phyloP scores from a whole-genome alignment of 2,113 vertebrate species.

The Ivindomyrus marchei region DNA sequence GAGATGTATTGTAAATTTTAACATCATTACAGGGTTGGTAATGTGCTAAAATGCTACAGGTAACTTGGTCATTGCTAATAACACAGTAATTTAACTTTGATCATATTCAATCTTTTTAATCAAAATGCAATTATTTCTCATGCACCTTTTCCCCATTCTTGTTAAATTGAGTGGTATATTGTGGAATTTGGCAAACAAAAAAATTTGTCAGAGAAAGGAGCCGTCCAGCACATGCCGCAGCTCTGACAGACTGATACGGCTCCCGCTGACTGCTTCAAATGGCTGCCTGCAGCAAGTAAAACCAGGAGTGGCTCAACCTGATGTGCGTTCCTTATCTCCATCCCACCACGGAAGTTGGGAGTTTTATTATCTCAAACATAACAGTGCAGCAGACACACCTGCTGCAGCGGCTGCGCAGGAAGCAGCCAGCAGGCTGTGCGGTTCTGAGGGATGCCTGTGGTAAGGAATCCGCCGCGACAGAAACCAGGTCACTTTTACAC shows the following conservation, averaged over 20 bases:
- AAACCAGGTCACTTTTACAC: constrained; percentile 31
- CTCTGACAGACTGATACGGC: neutral
- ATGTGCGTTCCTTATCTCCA: neutral
- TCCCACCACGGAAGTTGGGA: neutral
- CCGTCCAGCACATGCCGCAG: neutral
- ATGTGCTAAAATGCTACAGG: neutral
- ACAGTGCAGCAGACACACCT: neutral
- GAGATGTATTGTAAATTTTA: neutral
- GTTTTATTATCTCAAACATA: constrained; percentile 6
- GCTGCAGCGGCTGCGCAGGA: neutral
- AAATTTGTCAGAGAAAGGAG: neutral
- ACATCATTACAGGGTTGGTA: neutral
- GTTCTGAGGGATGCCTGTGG: constrained; percentile 14
- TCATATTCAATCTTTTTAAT: neutral
- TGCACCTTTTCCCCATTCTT: neutral
- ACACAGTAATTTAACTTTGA: neutral
- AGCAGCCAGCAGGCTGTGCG: neutral
- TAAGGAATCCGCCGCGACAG: constrained; percentile 17
- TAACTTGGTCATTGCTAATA: neutral
- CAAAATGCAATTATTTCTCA: neutral
- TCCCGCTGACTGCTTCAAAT: neutral
- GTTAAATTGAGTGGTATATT: neutral
- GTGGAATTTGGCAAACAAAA: neutral
- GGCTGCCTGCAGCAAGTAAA: neutral
- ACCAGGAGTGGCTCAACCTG: neutral